Conservation (phyloP, 2,113 vertebrate genomes). For the Oreotrochilus melanogaster region DNA sequence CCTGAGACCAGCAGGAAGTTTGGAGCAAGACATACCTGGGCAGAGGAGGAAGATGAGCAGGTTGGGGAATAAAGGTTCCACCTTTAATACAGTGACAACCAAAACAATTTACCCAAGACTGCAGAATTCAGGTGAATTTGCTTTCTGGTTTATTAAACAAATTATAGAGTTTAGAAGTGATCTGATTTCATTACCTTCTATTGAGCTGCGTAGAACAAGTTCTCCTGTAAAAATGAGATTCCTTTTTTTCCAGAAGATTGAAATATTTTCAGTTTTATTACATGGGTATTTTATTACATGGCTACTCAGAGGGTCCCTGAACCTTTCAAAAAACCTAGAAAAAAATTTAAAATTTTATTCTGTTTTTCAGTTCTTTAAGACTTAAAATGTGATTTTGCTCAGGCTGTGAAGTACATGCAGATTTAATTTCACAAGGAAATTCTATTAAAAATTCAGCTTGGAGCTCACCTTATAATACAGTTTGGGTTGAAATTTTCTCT, state of each 20-base stretch:
- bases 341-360: not conserved
- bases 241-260: not conserved
- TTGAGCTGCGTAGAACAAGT: constrained; percentile 4
- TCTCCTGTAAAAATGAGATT: not conserved
- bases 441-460: not conserved
- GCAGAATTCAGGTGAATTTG: not conserved
- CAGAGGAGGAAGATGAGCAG: not conserved
- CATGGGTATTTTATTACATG: too few species aligned
- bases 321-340: not conserved
- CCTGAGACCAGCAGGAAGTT: not conserved
- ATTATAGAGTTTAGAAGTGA: not conserved
- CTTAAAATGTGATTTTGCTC: not conserved
- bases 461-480: not conserved
- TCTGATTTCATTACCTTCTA: not conserved
- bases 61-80: not conserved
- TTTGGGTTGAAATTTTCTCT: not conserved
- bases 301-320: not conserved
- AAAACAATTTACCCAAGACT: not conserved
- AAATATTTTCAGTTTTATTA: constrained; percentile 19
- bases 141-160: not conserved
- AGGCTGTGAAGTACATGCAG: not conserved
- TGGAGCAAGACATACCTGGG: not conserved
- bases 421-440: constrained; percentile 17
- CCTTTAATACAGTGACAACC: not conserved
- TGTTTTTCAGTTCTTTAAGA: not conserved